Conservation (phyloP, 2,113 vertebrate species). For the Ceyx melanurus region DNA sequence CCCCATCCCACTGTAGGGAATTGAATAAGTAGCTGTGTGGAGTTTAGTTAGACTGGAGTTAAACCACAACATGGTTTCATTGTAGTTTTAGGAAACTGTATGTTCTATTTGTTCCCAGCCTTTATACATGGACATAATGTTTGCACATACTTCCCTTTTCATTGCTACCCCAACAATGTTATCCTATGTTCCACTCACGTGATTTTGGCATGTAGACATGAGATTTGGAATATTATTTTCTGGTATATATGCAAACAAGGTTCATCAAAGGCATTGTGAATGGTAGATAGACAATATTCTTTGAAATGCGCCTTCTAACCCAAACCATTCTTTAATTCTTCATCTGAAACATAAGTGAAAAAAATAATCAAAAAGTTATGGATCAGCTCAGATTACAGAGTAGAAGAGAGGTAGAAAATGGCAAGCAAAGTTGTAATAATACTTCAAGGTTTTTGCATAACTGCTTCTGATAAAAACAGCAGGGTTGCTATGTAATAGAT, state of each 20-base stretch:
- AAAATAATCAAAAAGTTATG: neutral
- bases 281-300: neutral
- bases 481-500: fast-evolving
- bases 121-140: neutral
- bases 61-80: neutral
- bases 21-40: fast-evolving
- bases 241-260: neutral
- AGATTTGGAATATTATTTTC: neutral
- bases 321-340: neutral
- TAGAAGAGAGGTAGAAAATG: neutral
- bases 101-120: neutral
- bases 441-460: neutral
- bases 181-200: neutral
- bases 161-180: neutral
- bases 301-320: neutral
- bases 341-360: neutral
- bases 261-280: neutral
- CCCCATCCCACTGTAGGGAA: fast-evolving
- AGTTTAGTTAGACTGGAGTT: neutral
- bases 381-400: neutral
- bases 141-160: neutral
- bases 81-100: neutral
- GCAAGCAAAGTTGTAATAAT: neutral
- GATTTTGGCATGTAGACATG: too few relatives aligned
- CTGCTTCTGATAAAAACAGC: neutral